A percentile compares a stretch with the other conserved stretches of the same genome.
Conservation (phyloP, 92 coral and sea anemone genomes). For the Anthopleura xanthogrammica region DNA sequence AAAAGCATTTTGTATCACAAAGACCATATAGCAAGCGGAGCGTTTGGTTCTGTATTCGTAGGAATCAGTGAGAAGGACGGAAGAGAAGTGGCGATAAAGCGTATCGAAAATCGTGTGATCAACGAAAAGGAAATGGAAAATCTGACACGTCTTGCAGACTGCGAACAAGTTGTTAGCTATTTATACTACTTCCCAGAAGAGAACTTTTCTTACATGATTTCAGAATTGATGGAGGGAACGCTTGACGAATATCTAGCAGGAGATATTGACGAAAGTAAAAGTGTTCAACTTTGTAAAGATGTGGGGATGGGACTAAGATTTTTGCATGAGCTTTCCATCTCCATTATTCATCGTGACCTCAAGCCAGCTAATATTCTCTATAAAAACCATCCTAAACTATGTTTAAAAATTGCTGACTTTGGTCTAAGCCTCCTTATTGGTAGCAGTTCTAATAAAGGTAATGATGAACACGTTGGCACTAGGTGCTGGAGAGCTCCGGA, state of each 20-base stretch:
- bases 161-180: conserved; percentile 32
- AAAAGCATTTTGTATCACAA: conserved; percentile 16
- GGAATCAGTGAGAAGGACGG: conserved; percentile 46
- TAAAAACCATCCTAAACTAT: conserved; percentile 22
- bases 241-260: conserved; percentile 24
- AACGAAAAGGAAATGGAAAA: conserved; percentile 32
- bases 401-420: conserved; percentile 41
- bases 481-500: conserved; percentile 39
- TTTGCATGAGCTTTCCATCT: not conserved
- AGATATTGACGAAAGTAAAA: conserved; percentile 33
- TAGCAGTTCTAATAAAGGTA: conserved; percentile 2
- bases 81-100: conserved; percentile 53
- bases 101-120: conserved; percentile 39
- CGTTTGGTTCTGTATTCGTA: conserved; percentile 24
- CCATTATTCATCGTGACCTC: conserved; percentile 31
- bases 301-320: not conserved
- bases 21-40: not conserved
- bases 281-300: conserved; percentile 37
- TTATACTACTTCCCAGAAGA: not conserved
- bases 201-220: not conserved
- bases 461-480: conserved; percentile 27
- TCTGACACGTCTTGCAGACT: conserved; percentile 32
- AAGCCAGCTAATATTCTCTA: not conserved
- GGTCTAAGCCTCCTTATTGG: conserved; percentile 26
- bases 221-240: conserved; percentile 43